These are phyloP conservation scores for Perdita meconis DNA, from an alignment of 2,888 invertebrate genomes.

Conservation along the genomic window DNA sequence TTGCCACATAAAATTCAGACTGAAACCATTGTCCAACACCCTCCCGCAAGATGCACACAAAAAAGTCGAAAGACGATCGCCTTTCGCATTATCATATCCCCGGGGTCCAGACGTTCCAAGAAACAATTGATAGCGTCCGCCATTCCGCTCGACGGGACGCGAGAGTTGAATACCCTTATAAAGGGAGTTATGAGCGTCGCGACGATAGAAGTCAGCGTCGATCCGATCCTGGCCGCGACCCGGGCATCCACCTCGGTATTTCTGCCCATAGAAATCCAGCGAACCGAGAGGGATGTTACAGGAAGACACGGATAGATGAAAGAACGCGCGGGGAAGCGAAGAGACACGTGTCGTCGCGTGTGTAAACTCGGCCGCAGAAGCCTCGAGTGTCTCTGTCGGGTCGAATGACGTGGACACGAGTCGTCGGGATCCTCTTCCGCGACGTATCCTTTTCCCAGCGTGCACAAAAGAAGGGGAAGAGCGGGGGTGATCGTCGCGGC, in stretches of 20 bases:
- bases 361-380: slow-evolving; percentile 46
- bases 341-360: slow-evolving; percentile 37
- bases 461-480: neutral
- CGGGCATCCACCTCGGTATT: neutral
- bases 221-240: neutral
- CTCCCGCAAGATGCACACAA: no score
- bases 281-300: neutral
- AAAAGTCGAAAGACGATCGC: no score
- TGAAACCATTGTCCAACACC: no score
- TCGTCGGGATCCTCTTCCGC: slow-evolving; percentile 24
- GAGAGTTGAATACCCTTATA: neutral
- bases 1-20: no score
- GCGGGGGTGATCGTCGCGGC: slow-evolving; percentile 5
- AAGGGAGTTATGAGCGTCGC: neutral
- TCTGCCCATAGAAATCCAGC: neutral
- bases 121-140: no score
- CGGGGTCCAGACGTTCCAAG: no score
- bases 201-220: neutral
- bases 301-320: neutral
- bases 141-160: neutral
- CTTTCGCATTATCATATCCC: no score
- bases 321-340: neutral
- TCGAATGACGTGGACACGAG: slow-evolving; percentile 31
- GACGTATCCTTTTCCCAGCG: slow-evolving; percentile 23
- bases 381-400: slow-evolving; percentile 34